These are phyloP conservation scores for Solenopsis invicta DNA, from an alignment of 1,140 invertebrate species.

Conservation along the genomic window DNA sequence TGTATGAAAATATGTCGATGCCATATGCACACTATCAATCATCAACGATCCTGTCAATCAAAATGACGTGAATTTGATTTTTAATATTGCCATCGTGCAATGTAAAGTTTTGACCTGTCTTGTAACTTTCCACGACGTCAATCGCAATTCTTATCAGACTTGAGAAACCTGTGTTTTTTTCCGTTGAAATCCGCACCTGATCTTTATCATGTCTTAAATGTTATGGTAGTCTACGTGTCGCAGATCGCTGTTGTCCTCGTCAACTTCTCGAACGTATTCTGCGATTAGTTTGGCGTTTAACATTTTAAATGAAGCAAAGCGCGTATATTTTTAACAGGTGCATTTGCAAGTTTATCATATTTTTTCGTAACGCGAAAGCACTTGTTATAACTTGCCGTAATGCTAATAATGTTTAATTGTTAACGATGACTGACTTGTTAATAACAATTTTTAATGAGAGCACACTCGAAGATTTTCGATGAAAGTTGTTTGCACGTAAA, in stretches of 20 bases:
- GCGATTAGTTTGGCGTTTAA: constrained; percentile 1
- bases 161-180: constrained; percentile 16
- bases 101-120: neutral
- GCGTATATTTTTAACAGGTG: neutral
- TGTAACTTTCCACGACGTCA: constrained; percentile 38
- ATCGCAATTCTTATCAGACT: constrained; percentile 33
- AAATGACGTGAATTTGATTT: constrained; percentile 13
- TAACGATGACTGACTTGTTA: neutral
- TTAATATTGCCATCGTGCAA: neutral
- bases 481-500: neutral
- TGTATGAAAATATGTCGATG: neutral
- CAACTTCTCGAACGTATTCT: neutral
- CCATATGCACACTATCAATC: neutral
- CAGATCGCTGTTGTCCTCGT: neutral
- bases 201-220: neutral
- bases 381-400: neutral
- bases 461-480: neutral
- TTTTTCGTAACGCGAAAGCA: neutral
- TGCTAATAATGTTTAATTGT: neutral
- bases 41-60: neutral
- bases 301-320: neutral
- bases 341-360: constrained; percentile 19
- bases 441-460: constrained; percentile 9
- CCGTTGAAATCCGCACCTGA: neutral
- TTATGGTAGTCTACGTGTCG: neutral